phyloP scores from a whole-genome alignment of 2,888 invertebrate species.

The Andrena chrysosceles region DNA sequence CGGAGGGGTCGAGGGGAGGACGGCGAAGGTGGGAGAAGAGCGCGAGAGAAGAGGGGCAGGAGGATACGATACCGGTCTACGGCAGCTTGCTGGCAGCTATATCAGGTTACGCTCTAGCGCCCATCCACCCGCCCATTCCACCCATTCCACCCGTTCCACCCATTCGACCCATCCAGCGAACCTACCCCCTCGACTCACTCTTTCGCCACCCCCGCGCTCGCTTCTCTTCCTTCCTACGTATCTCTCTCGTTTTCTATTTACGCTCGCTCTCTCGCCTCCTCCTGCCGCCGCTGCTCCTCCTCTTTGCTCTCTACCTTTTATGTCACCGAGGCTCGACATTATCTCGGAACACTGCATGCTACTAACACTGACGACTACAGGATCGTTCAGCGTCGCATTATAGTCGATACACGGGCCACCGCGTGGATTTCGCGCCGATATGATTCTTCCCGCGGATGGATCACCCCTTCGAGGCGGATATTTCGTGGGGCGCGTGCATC shows the following conservation, averaged over 20 bases:
- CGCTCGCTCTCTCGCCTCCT: conserved; percentile 4
- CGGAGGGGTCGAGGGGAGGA: conserved; percentile 34
- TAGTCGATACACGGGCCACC: conserved; percentile 27
- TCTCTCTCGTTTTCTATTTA: conserved; percentile 52
- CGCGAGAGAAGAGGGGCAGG: conserved; percentile 24
- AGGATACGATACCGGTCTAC: conserved; percentile 68
- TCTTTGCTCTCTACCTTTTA: conserved; percentile 57
- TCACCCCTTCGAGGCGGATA: not conserved
- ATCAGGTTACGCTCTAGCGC: conserved; percentile 78
- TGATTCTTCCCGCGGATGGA: conserved; percentile 9
- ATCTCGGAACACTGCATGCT: conserved; percentile 65
- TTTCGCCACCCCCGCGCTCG: conserved; percentile 25
- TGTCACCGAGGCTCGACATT: conserved; percentile 67
- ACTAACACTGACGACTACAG: conserved; percentile 43
- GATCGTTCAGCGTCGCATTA: conserved; percentile 44
- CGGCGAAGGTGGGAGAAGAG: conserved; percentile 46
- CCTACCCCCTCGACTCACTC: conserved; percentile 53
- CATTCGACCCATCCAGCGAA: conserved; percentile 56
- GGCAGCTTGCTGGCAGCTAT: conserved; percentile 76
- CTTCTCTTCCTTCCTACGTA: not conserved
- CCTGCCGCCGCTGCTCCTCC: not conserved
- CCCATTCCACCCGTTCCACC: conserved; percentile 54
- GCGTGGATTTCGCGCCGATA: conserved; percentile 24
- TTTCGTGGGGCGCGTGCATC: not conserved
- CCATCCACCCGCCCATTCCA: conserved; percentile 63